These are phyloP conservation scores for Marisa cornuarietis DNA, from an alignment of 1,140 invertebrate species.

Conservation along the genomic window DNA sequence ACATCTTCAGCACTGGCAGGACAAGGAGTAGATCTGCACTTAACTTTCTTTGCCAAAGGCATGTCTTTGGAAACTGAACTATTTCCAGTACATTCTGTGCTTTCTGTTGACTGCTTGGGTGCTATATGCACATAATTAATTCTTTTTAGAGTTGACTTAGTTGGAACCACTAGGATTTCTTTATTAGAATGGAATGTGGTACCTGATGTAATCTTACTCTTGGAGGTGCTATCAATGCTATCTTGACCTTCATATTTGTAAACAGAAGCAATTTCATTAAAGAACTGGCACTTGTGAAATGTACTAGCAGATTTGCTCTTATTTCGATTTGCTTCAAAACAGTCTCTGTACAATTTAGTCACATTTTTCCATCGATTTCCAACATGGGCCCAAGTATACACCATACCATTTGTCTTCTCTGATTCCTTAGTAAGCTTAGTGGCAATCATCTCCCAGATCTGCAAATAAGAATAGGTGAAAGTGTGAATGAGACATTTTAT, in stretches of 20 bases:
- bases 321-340: slow-evolving; percentile 22
- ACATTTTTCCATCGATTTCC: slow-evolving; percentile 40
- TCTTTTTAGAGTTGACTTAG: neutral
- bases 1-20: neutral
- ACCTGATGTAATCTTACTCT: neutral
- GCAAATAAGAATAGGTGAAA: neutral
- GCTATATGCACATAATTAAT: slow-evolving; percentile 8
- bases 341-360: slow-evolving; percentile 34
- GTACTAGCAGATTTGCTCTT: slow-evolving; percentile 6
- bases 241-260: slow-evolving; percentile 21
- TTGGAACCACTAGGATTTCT: neutral
- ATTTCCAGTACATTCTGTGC: neutral
- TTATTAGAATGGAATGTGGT: no score
- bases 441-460: slow-evolving; percentile 29
- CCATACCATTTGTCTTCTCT: neutral
- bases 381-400: slow-evolving; percentile 23
- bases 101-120: slow-evolving; percentile 3
- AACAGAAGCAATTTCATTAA: slow-evolving; percentile 28
- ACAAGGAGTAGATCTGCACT: neutral
- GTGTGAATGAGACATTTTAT: neutral
- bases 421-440: slow-evolving; percentile 1
- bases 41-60: neutral
- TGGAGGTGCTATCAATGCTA: neutral
- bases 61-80: neutral
- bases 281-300: slow-evolving; percentile 30